A percentile compares a stretch with the other conserved stretches of the same genome.
Evolutionary conservation across 2,113 vertebrate species (phyloP).

Genomic region (Hiodon alosoides): DNA sequence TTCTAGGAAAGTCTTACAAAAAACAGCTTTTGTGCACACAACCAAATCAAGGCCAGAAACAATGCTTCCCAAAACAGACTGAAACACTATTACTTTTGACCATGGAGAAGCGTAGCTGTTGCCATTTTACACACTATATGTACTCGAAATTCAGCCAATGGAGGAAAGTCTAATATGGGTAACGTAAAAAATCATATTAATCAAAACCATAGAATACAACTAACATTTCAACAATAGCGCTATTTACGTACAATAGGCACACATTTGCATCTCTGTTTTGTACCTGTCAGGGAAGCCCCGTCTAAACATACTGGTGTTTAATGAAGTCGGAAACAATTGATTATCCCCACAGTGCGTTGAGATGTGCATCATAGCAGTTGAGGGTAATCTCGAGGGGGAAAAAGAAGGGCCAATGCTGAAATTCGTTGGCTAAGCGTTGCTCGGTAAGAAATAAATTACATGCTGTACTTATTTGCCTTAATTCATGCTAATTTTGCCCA

Average conservation of each 20-base stretch:
- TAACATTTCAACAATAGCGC: slow-evolving; percentile 40
- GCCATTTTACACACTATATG: no score
- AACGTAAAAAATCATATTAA: no score
- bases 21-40: no score
- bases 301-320: slow-evolving; percentile 99
- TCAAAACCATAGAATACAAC: no score
- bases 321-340: slow-evolving; percentile 99
- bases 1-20: no score
- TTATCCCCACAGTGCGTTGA: slow-evolving; percentile 99
- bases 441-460: slow-evolving; percentile 99
- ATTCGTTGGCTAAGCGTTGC: slow-evolving; percentile 90
- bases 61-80: no score
- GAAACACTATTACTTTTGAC: no score
- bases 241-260: slow-evolving; percentile 91
- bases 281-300: slow-evolving; percentile 87
- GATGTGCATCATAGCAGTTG: slow-evolving; percentile 99
- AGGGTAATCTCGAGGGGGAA: slow-evolving; percentile 92
- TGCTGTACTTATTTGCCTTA: slow-evolving; percentile 99
- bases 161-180: no score
- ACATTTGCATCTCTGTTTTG: slow-evolving; percentile 98
- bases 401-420: slow-evolving; percentile 72
- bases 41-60: no score
- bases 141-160: no score
- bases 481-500: slow-evolving; percentile 99
- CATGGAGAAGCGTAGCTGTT: no score